phyloP scores from a whole-genome alignment of 2,113 vertebrate genomes.

The Nicator chloris region DNA sequence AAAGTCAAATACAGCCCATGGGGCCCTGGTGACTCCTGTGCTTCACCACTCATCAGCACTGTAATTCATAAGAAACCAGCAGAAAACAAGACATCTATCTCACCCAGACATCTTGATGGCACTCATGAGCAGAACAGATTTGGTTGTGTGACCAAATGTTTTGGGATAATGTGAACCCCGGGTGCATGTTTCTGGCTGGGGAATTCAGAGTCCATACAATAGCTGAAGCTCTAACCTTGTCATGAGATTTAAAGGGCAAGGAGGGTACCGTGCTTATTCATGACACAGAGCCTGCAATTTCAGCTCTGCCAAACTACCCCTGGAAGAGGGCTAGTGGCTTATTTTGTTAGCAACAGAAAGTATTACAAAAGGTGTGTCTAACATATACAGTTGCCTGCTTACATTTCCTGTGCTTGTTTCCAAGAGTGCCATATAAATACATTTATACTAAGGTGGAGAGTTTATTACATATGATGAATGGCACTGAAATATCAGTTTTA shows the following conservation, averaged over 20 bases:
- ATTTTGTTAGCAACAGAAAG: slow-evolving; percentile 60
- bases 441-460: background rate
- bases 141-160: slow-evolving; percentile 20
- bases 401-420: slow-evolving; percentile 44
- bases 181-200: background rate
- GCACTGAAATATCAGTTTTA: slow-evolving; percentile 12
- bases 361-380: slow-evolving; percentile 54
- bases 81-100: slow-evolving; percentile 1
- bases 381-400: slow-evolving; percentile 42
- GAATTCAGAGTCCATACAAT: background rate
- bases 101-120: background rate
- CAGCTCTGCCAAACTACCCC: slow-evolving; percentile 27
- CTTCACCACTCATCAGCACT: background rate
- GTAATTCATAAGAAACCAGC: background rate
- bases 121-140: background rate
- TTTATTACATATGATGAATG: slow-evolving; percentile 35
- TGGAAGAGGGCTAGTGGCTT: slow-evolving; percentile 46
- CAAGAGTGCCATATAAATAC: slow-evolving; percentile 3
- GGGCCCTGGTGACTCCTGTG: background rate
- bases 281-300: slow-evolving; percentile 15
- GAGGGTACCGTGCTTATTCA: slow-evolving; percentile 23
- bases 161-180: slow-evolving; percentile 17
- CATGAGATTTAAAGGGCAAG: slow-evolving; percentile 24
- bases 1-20: background rate
- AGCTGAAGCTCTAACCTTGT: background rate